These are phyloP conservation scores for Poecile montanus DNA, from an alignment of 2,797 vertebrate species.

Conservation along the genomic window DNA sequence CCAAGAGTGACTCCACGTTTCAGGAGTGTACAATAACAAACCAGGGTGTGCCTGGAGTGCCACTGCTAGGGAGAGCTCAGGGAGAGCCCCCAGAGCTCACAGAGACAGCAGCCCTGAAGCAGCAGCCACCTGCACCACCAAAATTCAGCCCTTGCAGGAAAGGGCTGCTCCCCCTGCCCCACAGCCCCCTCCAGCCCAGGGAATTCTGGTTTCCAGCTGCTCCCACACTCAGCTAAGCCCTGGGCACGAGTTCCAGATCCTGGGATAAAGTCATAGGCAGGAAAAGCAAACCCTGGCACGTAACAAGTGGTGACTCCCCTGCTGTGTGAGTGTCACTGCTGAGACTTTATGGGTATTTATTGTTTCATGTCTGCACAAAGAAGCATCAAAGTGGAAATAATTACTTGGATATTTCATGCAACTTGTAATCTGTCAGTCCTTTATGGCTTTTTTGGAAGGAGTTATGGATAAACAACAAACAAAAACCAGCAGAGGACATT, in stretches of 20 bases:
- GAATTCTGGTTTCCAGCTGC: background rate
- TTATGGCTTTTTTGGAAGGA: constrained; percentile 5
- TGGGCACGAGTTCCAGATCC: background rate
- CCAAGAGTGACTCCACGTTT: background rate
- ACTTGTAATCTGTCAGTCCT: constrained; percentile 28
- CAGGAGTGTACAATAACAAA: background rate
- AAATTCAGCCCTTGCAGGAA: background rate
- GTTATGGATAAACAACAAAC: constrained; percentile 21
- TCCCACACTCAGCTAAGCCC: background rate
- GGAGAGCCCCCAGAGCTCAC: no score
- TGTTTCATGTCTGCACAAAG: background rate
- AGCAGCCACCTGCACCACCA: background rate
- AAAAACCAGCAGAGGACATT: constrained; percentile 8
- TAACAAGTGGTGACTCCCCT: background rate
- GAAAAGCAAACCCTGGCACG: background rate
- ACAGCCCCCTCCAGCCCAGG: background rate
- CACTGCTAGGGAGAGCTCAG: no score
- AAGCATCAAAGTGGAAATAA: constrained; percentile 35
- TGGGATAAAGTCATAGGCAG: background rate
- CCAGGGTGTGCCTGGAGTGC: background rate
- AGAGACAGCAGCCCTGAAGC: background rate
- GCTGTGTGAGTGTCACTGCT: background rate
- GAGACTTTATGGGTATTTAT: constrained; percentile 44
- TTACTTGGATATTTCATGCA: constrained; percentile 36
- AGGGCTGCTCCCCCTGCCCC: background rate